These are phyloP conservation scores for Psittacus erithacus DNA, from an alignment of 2,113 vertebrate species.

Conservation along the genomic window DNA sequence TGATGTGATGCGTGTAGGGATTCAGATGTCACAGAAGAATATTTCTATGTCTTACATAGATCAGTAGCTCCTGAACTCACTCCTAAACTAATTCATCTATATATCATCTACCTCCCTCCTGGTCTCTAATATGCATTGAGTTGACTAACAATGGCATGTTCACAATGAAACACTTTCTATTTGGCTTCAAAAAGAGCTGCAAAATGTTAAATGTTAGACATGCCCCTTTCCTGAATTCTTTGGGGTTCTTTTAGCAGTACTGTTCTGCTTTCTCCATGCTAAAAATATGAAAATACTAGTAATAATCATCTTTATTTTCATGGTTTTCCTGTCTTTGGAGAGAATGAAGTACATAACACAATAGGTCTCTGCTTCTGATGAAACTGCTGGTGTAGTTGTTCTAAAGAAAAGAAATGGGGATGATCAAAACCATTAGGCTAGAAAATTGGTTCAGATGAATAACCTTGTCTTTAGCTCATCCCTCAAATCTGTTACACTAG, in stretches of 20 bases:
- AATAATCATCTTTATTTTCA: not conserved
- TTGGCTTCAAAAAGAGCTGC: not conserved
- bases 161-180: not conserved
- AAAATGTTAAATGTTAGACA: not conserved
- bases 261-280: not conserved
- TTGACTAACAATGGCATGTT: not conserved
- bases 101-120: not conserved
- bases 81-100: not conserved
- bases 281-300: not conserved
- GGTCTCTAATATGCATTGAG: not conserved
- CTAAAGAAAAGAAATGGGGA: not conserved
- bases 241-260: not conserved
- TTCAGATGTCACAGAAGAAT: not conserved
- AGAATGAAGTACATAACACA: not conserved
- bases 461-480: not conserved
- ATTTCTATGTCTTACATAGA: not conserved
- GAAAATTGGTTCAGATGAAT: not conserved
- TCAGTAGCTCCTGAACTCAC: not conserved
- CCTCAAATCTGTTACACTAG: not conserved
- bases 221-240: not conserved
- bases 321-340: not conserved
- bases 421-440: not conserved
- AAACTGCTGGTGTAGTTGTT: not conserved
- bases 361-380: not conserved
- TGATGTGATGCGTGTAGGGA: not conserved